These are phyloP conservation scores for Nasua narica DNA, from an alignment of 2,797 vertebrate species.

Conservation along the genomic window DNA sequence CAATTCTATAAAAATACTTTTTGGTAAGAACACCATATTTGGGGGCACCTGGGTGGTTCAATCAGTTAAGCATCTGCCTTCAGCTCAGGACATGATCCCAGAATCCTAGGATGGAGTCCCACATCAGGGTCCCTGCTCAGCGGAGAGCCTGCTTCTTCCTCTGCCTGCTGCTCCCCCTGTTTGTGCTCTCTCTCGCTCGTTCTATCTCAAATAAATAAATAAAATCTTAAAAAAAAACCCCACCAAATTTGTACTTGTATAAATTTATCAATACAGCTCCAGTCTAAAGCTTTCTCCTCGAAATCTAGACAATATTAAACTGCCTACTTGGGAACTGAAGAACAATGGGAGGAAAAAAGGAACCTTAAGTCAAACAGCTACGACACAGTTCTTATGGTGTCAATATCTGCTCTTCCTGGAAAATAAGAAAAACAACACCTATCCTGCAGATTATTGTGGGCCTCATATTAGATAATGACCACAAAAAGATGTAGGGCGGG, in stretches of 20 bases:
- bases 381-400: fast-evolving
- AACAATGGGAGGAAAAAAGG: background rate
- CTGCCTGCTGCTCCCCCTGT: too few species aligned
- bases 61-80: too few species aligned
- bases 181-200: too few species aligned
- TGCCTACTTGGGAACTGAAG: background rate
- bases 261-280: background rate
- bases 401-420: background rate
- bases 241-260: background rate
- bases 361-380: background rate
- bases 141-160: too few species aligned
- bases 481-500: background rate
- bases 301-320: background rate
- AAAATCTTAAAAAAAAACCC: too few species aligned
- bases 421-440: background rate
- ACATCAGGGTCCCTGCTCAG: too few species aligned
- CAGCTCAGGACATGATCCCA: too few species aligned
- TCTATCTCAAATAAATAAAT: too few species aligned
- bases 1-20: background rate
- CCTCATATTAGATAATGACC: fast-evolving
- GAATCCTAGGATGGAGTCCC: too few species aligned
- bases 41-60: too few species aligned
- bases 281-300: background rate
- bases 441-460: background rate
- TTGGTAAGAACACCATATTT: background rate